Percentiles rank a stretch among this genome's conserved stretches.
phyloP scores from a whole-genome alignment of 2,113 vertebrate species.

The Quiscalus mexicanus region DNA sequence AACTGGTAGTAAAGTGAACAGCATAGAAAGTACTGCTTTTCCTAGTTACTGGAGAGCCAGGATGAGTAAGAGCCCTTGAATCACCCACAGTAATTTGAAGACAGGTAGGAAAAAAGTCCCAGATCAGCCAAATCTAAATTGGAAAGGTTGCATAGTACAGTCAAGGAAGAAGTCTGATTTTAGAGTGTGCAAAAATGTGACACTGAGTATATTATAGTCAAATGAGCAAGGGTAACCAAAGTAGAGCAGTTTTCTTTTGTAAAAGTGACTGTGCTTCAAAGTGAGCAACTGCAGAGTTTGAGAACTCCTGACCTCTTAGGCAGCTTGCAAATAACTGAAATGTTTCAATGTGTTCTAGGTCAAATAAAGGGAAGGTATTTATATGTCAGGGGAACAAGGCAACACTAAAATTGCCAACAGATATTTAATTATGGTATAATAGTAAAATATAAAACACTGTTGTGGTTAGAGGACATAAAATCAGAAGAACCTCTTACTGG shows the following conservation, averaged over 20 bases:
- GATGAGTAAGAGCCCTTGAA: background rate
- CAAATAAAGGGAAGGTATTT: background rate
- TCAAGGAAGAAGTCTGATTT: background rate
- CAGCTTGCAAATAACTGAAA: background rate
- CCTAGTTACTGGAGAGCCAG: background rate
- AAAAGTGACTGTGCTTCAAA: background rate
- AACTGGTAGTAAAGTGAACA: background rate
- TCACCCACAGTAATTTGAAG: background rate
- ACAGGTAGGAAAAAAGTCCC: background rate
- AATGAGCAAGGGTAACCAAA: background rate
- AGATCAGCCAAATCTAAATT: background rate
- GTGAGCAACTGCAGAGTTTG: background rate
- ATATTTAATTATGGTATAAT: background rate
- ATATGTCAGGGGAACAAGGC: background rate
- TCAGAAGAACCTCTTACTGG: background rate
- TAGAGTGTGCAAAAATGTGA: background rate
- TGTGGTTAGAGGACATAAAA: background rate
- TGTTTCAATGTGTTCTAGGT: background rate
- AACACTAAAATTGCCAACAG: background rate
- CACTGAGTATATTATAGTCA: background rate
- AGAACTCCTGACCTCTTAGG: background rate
- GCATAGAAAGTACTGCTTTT: background rate
- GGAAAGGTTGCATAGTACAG: background rate
- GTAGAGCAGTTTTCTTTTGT: background rate
- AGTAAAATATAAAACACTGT: background rate